phyloP scores from a whole-genome alignment of 64 coral and sea anemone species.

The Montipora sp. region DNA sequence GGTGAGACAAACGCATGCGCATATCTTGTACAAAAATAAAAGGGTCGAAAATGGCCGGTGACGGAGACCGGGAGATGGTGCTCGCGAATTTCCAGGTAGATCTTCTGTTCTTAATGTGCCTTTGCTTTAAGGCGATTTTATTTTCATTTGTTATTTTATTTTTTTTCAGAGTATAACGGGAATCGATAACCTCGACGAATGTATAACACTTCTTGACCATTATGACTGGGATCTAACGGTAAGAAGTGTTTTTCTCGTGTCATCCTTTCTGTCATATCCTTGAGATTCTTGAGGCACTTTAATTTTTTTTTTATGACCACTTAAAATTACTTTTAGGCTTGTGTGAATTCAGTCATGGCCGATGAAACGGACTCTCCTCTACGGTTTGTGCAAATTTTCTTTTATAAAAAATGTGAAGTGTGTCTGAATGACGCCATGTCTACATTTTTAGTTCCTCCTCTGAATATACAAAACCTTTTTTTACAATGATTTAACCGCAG shows the following conservation, averaged over 20 bases:
- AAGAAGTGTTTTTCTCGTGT: background rate
- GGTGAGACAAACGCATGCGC: conserved; percentile 46
- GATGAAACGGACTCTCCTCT: conserved; percentile 85
- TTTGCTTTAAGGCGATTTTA: background rate
- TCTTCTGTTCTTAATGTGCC: background rate
- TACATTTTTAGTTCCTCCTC: background rate
- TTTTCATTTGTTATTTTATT: conserved; percentile 30
- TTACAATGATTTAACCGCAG: too few species aligned
- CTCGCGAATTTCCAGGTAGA: conserved; percentile 98
- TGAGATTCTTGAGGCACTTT: background rate
- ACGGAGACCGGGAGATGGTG: conserved; percentile 98
- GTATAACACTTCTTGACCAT: conserved; percentile 90
- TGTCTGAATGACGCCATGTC: background rate
- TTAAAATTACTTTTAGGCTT: conserved; percentile 45
- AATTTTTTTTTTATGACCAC: background rate
- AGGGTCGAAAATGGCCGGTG: conserved; percentile 85
- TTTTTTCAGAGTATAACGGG: conserved; percentile 91
- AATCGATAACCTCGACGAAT: conserved; percentile 97
- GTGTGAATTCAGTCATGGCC: conserved; percentile 84
- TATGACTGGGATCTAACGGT: conserved; percentile 98
- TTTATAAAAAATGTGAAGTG: background rate
- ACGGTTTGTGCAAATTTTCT: conserved; percentile 40
- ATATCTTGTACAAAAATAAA: conserved; percentile 34
- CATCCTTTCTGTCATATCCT: background rate
- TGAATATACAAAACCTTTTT: too few species aligned